These are phyloP conservation scores for Pinna nobilis DNA, from an alignment of 1,140 invertebrate species.

Conservation along the genomic window DNA sequence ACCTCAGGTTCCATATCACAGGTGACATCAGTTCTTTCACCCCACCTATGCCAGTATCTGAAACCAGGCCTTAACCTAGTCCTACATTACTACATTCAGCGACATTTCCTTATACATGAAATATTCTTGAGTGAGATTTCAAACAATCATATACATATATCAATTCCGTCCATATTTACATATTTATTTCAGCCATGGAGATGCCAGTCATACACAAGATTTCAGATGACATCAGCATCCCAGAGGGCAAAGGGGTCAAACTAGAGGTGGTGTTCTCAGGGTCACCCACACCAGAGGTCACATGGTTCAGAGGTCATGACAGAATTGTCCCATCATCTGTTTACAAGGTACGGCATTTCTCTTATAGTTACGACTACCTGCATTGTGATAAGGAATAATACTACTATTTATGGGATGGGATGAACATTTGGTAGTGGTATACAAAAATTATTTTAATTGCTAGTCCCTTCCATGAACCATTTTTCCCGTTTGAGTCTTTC, in stretches of 20 bases:
- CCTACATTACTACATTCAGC: too few species aligned
- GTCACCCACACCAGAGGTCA: slow-evolving; percentile 82
- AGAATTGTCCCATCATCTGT: slow-evolving; percentile 66
- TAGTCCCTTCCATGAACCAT: neutral
- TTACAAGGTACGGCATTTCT: slow-evolving; percentile 56
- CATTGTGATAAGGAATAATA: neutral
- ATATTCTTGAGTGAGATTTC: neutral
- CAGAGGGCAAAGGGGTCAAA: slow-evolving; percentile 68
- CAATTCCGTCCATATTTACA: neutral
- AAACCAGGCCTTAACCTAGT: too few species aligned
- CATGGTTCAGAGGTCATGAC: slow-evolving; percentile 80
- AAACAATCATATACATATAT: neutral
- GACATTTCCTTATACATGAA: too few species aligned
- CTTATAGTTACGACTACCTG: too few species aligned
- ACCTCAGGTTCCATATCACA: too few species aligned
- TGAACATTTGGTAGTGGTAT: neutral
- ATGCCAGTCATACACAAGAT: slow-evolving; percentile 66
- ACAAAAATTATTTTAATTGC: neutral
- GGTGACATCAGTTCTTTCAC: too few species aligned
- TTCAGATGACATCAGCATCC: slow-evolving; percentile 64
- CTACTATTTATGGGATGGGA: neutral
- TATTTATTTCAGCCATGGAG: slow-evolving; percentile 61
- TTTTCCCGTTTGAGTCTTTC: too few species aligned
- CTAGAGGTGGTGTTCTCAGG: slow-evolving; percentile 70
- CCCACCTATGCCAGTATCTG: too few species aligned